Evolutionary conservation across 2,113 vertebrate species (phyloP).

Genomic region (Pygoscelis adeliae): DNA sequence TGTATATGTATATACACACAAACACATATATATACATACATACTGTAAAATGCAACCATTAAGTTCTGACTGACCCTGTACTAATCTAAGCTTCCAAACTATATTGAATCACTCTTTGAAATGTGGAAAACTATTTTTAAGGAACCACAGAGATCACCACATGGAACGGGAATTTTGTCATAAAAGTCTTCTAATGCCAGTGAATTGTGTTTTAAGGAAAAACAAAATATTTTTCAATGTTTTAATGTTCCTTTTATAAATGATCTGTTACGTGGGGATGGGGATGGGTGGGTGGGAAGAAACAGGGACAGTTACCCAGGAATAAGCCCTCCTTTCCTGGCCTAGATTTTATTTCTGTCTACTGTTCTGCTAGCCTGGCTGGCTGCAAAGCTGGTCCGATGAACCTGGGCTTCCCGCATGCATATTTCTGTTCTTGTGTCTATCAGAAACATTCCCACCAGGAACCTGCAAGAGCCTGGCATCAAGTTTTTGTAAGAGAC

Average conservation of each 20-base stretch:
- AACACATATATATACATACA: background rate
- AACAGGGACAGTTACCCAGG: background rate
- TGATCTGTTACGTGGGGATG: background rate
- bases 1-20: background rate
- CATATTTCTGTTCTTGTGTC: background rate
- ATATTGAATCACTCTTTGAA: background rate
- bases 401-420: background rate
- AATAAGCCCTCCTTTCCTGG: constrained; percentile 3
- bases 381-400: background rate
- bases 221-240: constrained; percentile 50
- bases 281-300: background rate
- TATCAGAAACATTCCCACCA: background rate
- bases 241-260: constrained; percentile 70
- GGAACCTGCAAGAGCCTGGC: background rate
- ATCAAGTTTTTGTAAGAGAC: background rate
- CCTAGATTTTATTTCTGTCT: constrained; percentile 4
- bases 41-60: background rate
- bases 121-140: constrained; percentile 28
- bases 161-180: background rate
- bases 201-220: constrained; percentile 46
- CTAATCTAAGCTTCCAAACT: background rate
- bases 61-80: background rate
- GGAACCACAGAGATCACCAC: background rate
- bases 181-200: constrained; percentile 45
- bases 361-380: background rate